Percentiles rank a stretch among this genome's conserved stretches.
Conservation (phyloP, 2,113 vertebrate genomes). For the Anolis sagrei region DNA sequence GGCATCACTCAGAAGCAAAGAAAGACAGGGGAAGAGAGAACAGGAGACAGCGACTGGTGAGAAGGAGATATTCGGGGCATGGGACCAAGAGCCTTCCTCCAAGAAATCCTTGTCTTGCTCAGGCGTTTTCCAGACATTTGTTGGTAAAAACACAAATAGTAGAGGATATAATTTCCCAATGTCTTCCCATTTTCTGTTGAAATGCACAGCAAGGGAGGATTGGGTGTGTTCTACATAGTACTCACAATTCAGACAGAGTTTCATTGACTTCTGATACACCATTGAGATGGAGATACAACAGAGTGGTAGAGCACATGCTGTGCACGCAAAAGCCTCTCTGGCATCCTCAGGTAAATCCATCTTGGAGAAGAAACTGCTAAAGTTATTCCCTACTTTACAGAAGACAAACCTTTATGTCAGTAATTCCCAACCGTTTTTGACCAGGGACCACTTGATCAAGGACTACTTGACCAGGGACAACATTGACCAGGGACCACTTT, state of each 20-base stretch:
- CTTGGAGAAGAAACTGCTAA: not conserved
- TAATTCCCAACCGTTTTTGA: no score
- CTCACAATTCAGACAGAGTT: not conserved
- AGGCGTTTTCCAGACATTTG: not conserved
- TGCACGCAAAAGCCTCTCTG: not conserved
- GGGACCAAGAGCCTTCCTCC: not conserved
- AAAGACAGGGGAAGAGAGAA: not conserved
- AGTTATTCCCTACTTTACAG: not conserved
- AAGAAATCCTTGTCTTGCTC: not conserved
- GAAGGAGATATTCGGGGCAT: not conserved
- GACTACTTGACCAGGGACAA: no score
- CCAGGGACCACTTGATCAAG: no score
- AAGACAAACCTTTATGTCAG: not conserved
- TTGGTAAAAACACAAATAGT: not conserved
- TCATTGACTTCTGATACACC: not conserved
- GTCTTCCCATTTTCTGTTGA: not conserved
- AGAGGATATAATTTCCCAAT: not conserved
- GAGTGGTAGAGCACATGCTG: no score
- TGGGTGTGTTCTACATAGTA: not conserved
- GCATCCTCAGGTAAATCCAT: not conserved
- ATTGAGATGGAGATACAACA: no score
- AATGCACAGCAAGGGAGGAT: not conserved
- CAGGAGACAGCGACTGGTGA: no score
- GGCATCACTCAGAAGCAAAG: conserved; percentile 11
- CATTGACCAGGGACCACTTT: no score